A percentile compares a stretch with the other conserved stretches of the same genome.
phyloP scores from a whole-genome alignment of 2,113 vertebrate species.

The Apodemus sylvaticus region DNA sequence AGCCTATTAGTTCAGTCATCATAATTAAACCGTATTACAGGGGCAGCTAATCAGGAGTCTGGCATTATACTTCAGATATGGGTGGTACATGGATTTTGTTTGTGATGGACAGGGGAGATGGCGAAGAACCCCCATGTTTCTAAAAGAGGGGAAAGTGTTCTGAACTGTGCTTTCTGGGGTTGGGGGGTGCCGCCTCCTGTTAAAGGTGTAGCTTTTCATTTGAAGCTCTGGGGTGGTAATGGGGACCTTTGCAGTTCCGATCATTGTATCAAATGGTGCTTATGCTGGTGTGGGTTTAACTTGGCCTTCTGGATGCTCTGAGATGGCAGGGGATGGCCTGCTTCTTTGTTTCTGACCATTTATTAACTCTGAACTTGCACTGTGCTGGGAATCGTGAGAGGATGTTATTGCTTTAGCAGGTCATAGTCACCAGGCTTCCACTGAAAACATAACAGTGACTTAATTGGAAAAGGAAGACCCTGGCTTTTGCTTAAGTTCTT shows the following conservation, averaged over 20 bases:
- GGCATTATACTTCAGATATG: conserved; percentile 80
- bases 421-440: background rate
- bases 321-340: conserved; percentile 2
- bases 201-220: background rate
- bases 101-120: conserved; percentile 11
- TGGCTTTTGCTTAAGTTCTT: conserved; percentile 41
- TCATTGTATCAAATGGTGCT: background rate
- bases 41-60: conserved; percentile 83
- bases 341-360: background rate
- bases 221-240: background rate
- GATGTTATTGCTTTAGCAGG: conserved; percentile 45
- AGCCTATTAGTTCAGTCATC: conserved; percentile 89
- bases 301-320: conserved; percentile 54
- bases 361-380: background rate
- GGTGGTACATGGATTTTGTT: conserved; percentile 69
- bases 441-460: conserved; percentile 15
- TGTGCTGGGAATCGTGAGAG: background rate
- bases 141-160: background rate
- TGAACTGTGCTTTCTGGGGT: background rate
- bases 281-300: conserved; percentile 34
- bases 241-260: background rate
- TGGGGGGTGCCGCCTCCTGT: background rate
- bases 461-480: background rate
- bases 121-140: background rate
- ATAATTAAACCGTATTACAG: conserved; percentile 89